A percentile compares a stretch with the other conserved stretches of the same genome.
These are phyloP conservation scores for Onychorhynchus coronatus DNA, from an alignment of 2,113 vertebrate species.

Conservation along the genomic window DNA sequence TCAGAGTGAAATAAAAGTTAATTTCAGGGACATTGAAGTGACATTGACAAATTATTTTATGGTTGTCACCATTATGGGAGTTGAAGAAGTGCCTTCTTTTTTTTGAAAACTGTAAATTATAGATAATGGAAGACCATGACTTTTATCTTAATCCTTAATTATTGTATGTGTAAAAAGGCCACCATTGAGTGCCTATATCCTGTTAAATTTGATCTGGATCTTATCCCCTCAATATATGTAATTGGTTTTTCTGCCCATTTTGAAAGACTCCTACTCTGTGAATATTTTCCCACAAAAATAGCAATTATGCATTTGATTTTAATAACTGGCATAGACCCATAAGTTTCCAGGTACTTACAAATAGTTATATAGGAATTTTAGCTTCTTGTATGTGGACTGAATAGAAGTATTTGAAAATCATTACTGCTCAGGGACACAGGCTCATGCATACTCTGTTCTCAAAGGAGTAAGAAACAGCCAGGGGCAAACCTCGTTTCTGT, in stretches of 20 bases:
- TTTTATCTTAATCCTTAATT: slow-evolving; percentile 57
- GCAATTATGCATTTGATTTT: slow-evolving; percentile 53
- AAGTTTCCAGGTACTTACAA: slow-evolving; percentile 37
- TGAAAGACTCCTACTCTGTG: slow-evolving; percentile 39
- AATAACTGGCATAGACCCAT: neutral
- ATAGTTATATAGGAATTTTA: neutral
- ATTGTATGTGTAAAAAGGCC: slow-evolving; percentile 21
- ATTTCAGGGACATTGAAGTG: neutral
- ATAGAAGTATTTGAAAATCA: slow-evolving; percentile 8
- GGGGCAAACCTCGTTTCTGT: neutral
- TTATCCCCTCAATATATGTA: slow-evolving; percentile 39
- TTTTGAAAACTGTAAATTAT: slow-evolving; percentile 36
- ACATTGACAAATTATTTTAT: slow-evolving; percentile 1
- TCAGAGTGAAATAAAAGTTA: neutral
- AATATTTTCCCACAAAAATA: slow-evolving; percentile 29
- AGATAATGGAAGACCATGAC: slow-evolving; percentile 28
- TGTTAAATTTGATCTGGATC: slow-evolving; percentile 41
- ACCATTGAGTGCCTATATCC: neutral
- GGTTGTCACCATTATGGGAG: neutral
- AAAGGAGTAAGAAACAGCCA: neutral
- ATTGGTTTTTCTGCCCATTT: slow-evolving; percentile 47
- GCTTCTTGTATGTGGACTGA: neutral
- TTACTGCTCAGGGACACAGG: neutral
- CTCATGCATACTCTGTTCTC: neutral
- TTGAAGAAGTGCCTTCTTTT: slow-evolving; percentile 20